Percentiles rank a stretch among this genome's conserved stretches.
These are phyloP conservation scores for Pelobates cultripes DNA, from an alignment of 2,797 vertebrate species.

Conservation along the genomic window DNA sequence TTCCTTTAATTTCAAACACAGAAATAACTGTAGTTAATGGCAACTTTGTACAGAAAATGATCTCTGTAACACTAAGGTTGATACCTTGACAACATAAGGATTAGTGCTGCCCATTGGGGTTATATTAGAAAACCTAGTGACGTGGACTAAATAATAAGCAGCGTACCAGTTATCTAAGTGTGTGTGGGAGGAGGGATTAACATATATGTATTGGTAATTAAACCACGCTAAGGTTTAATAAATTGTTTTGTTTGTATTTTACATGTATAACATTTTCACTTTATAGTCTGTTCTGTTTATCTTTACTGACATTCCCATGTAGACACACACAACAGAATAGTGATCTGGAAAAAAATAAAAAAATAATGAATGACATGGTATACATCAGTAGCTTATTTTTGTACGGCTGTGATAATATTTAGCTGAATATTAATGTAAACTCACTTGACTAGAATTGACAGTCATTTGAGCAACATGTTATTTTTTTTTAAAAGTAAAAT, in stretches of 20 bases:
- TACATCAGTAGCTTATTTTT: constrained; percentile 37
- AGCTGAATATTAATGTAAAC: constrained; percentile 61
- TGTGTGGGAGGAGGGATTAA: too few species aligned
- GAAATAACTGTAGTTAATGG: constrained; percentile 24
- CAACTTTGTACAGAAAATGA: constrained; percentile 1
- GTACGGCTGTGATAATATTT: constrained; percentile 59
- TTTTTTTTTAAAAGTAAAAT: constrained; percentile 41
- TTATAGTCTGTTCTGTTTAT: too few species aligned
- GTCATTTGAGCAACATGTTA: constrained; percentile 66
- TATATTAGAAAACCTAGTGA: constrained; percentile 26
- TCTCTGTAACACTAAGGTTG: constrained; percentile 35
- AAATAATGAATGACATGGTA: background rate
- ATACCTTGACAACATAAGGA: constrained; percentile 40
- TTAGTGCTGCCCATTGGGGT: constrained; percentile 42
- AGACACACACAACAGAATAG: too few species aligned
- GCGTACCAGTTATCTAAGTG: background rate
- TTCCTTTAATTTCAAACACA: background rate
- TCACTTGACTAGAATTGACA: constrained; percentile 57
- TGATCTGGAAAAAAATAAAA: background rate
- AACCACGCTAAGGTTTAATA: too few species aligned
- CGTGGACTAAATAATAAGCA: background rate
- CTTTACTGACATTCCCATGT: too few species aligned
- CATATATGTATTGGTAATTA: too few species aligned
- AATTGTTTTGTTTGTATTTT: too few species aligned
- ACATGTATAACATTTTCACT: too few species aligned